phyloP scores from a whole-genome alignment of 2,888 invertebrate species.

The Lochmaea capreae region DNA sequence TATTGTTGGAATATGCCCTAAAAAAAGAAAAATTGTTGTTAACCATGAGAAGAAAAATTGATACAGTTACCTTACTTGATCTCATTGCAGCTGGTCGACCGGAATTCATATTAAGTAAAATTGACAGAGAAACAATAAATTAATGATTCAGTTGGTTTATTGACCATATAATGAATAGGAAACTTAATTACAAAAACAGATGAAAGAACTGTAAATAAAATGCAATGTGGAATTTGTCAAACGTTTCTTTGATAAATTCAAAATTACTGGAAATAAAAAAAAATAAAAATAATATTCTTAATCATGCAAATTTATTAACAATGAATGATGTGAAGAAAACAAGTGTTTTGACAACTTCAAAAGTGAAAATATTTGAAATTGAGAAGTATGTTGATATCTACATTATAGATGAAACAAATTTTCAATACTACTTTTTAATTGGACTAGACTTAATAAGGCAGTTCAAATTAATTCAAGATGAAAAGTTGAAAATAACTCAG shows the following conservation, averaged over 20 bases:
- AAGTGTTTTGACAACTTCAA: neutral
- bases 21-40: too few species aligned
- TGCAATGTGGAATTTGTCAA: too few species aligned
- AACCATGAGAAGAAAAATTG: too few species aligned
- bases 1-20: too few species aligned
- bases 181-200: too few species aligned
- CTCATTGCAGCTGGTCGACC: too few species aligned
- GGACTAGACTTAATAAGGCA: neutral
- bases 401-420: neutral
- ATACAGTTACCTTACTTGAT: too few species aligned
- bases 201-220: too few species aligned
- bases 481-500: constrained; percentile 19
- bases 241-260: constrained; percentile 44
- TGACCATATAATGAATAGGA: too few species aligned
- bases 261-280: constrained; percentile 41
- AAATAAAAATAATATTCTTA: neutral
- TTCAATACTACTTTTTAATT: neutral
- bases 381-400: neutral
- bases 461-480: neutral
- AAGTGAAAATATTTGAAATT: constrained; percentile 1
- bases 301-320: neutral
- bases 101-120: too few species aligned
- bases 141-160: too few species aligned
- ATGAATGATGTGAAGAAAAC: neutral
- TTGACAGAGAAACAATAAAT: too few species aligned